Percentiles rank a stretch among this genome's conserved stretches.
Conservation (phyloP, 2,888 invertebrate genomes). For the Eupeodes luniger region DNA sequence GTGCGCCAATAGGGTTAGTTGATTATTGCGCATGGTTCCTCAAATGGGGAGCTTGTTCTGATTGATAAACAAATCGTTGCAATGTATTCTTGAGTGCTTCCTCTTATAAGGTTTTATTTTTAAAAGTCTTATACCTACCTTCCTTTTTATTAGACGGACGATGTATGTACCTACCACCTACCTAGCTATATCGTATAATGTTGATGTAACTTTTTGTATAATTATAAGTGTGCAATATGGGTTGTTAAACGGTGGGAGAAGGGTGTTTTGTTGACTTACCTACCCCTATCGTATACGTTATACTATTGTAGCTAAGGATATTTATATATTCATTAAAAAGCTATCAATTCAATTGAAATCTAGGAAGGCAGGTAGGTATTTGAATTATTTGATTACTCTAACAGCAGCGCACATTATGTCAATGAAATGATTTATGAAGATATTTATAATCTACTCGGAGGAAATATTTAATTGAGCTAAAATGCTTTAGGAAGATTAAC, state of each 20-base stretch:
- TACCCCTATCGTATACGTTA: neutral
- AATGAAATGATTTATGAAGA: constrained; percentile 34
- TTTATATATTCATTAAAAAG: constrained; percentile 47
- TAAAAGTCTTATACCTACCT: constrained; percentile 21
- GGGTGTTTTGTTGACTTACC: constrained; percentile 28
- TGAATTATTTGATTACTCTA: constrained; percentile 33
- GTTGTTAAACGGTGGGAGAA: neutral
- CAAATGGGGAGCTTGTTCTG: constrained; percentile 49
- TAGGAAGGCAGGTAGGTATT: constrained; percentile 26
- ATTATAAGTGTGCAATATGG: constrained; percentile 31
- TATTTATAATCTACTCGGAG: neutral
- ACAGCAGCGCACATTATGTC: constrained; percentile 22
- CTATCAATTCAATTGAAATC: constrained; percentile 45
- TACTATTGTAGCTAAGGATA: neutral
- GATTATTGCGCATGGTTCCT: constrained; percentile 70
- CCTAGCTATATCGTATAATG: constrained; percentile 10
- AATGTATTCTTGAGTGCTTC: constrained; percentile 39
- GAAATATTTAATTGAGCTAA: neutral
- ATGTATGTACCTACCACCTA: too few species aligned
- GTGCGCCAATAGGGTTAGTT: constrained; percentile 59
- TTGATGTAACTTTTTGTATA: constrained; percentile 36
- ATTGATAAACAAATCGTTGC: constrained; percentile 69
- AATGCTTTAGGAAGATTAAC: constrained; percentile 11
- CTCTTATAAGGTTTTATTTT: constrained; percentile 17
- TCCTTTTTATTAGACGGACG: constrained; percentile 10